Base-by-base conservation (phyloP, 1,140 invertebrate genomes). In the Drosophila sproati region DNA sequence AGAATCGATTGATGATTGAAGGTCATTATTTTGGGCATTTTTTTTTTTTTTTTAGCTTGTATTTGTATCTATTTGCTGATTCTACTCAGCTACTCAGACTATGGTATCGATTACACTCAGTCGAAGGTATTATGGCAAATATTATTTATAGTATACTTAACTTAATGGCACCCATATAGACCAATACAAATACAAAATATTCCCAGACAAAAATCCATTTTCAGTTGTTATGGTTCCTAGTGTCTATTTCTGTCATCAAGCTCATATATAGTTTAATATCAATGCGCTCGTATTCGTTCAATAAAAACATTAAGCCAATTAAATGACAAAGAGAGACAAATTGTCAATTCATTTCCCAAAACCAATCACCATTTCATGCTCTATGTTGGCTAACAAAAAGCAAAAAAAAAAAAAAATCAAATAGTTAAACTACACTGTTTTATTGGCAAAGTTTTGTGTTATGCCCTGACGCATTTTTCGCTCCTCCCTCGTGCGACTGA, bases 361-460 rank as follows among this genome's bases (percentile, higher is more conserved):
- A 37, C 32, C 37, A 66, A 72, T 57, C 59, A 55, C 28, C 31
- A 37, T 60, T 60, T 69, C 60, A n/a, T 20, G 20, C 20, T 61
- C 50, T 50, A 51, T 52, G 43, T 45, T 12, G 28, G 47, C 29
- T 35, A 20, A 67, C 39, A 35, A 45, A 7, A 50, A 45, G 20
- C 32, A 7, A 57, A 28, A 12, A 39, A 61, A 52, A 41, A 3
- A 5, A 47, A 20, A n/a, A 7, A 41, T 2, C 29, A 73, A 52
- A 47, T 43, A 57, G 60, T 78, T 77, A 43, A 39, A 52, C 56
- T 78, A 80, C 77, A 72, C 77, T 82, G 67, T 82, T 83, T 77
- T 88, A 88, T 88, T 82, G 66, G 4, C 3, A 87, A 88, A 88
- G 66, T 87, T 89, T 80, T 60, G 39, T 85, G 66, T 57, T 37